Percentiles rank a stretch among this genome's conserved stretches.
These are phyloP conservation scores for Illadopsis cleaveri DNA, from an alignment of 2,113 vertebrate genomes.

Conservation along the genomic window DNA sequence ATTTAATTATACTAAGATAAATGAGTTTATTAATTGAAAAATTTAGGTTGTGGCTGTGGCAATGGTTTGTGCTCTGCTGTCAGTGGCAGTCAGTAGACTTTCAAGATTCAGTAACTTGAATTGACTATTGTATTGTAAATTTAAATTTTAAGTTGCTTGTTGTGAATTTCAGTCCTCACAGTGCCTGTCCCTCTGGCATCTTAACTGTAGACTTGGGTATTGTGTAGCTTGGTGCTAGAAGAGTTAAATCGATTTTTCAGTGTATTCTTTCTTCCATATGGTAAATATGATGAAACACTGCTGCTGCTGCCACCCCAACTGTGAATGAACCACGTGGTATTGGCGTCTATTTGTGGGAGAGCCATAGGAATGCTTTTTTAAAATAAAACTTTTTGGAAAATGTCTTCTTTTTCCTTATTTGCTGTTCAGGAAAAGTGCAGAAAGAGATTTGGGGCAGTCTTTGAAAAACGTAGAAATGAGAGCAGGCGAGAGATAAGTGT, in stretches of 20 bases:
- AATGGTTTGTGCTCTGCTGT: not conserved
- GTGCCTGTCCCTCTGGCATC: not conserved
- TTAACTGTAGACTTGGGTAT: not conserved
- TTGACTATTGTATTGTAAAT: not conserved
- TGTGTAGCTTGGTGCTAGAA: not conserved
- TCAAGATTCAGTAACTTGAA: not conserved
- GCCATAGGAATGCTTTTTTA: fast-evolving
- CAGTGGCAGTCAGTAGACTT: not conserved
- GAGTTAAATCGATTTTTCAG: not conserved
- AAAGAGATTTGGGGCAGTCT: not conserved
- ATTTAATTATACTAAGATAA: not conserved
- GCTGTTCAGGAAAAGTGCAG: not conserved
- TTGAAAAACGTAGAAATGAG: not conserved
- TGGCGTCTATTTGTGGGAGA: not conserved
- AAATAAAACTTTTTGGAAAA: not conserved
- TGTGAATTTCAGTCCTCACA: not conserved
- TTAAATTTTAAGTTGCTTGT: not conserved
- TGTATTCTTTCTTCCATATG: not conserved
- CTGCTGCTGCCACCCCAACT: not conserved
- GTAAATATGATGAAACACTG: not conserved
- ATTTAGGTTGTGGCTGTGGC: not conserved
- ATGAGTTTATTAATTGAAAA: not conserved
- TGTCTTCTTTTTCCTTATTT: not conserved
- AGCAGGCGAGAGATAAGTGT: not conserved
- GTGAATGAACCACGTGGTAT: not conserved